A percentile compares a stretch with the other conserved stretches of the same genome.
phyloP scores from a whole-genome alignment of 2,113 vertebrate species.

The Lasiurus cinereus region DNA sequence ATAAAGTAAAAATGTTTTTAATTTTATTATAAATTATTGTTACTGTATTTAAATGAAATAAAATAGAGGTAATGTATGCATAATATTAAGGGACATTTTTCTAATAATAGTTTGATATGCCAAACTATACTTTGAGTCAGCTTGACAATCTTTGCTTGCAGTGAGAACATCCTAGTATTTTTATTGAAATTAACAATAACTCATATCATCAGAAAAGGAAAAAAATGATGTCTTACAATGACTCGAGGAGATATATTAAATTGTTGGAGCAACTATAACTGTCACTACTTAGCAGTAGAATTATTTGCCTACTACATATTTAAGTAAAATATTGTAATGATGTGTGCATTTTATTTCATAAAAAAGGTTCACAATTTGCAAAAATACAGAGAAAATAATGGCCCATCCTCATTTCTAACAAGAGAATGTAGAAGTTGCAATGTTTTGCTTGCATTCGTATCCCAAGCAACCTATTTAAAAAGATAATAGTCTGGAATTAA shows the following conservation, averaged over 20 bases:
- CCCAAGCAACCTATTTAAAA: slow-evolving; percentile 49
- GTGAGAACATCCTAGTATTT: background rate
- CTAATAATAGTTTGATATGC: background rate
- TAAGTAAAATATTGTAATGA: background rate
- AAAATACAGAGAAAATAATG: slow-evolving; percentile 26
- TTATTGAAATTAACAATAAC: background rate
- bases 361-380: slow-evolving; percentile 22
- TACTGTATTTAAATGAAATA: background rate
- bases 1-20: background rate
- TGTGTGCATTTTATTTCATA: slow-evolving; percentile 9
- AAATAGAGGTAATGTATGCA: background rate
- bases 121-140: background rate
- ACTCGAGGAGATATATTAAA: background rate
- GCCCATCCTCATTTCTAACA: background rate
- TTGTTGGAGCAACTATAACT: background rate
- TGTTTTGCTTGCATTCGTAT: slow-evolving; percentile 28
- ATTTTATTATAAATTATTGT: background rate
- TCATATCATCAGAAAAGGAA: background rate
- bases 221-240: slow-evolving; percentile 13
- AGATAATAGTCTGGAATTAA: slow-evolving; percentile 51
- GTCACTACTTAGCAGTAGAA: background rate
- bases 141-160: background rate
- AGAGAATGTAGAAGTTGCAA: background rate
- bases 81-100: background rate
- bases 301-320: slow-evolving; percentile 36